Conservation (phyloP, 2,888 invertebrate species). For the Frankliniella fusca region DNA sequence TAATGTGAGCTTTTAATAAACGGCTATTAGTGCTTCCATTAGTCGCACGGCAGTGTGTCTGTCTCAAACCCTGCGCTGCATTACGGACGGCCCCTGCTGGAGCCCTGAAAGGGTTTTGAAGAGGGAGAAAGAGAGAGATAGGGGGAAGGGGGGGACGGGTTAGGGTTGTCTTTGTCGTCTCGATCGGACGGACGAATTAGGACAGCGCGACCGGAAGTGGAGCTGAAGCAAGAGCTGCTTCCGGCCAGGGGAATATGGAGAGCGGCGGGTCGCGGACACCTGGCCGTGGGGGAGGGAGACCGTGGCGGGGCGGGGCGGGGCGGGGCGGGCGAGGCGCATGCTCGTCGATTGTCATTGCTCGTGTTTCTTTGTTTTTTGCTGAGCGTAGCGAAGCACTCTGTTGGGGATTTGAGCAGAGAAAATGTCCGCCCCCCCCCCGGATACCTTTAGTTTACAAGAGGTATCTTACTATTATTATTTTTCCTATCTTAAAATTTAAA, state of each 20-base stretch:
- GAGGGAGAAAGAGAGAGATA: not conserved
- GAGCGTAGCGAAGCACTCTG: no score
- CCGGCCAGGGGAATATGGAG: not conserved
- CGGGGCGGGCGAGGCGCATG: no score
- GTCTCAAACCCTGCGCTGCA: not conserved
- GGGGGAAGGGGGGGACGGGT: not conserved
- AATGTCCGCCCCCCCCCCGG: no score
- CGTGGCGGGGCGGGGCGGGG: no score
- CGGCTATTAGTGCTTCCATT: not conserved
- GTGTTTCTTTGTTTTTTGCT: no score
- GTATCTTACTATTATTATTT: no score
- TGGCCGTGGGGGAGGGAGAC: no score
- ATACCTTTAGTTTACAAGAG: no score
- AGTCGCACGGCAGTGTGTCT: not conserved
- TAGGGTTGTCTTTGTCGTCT: not conserved
- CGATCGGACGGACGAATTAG: slow-evolving; percentile 7
- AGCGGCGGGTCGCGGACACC: not conserved
- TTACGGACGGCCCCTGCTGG: not conserved
- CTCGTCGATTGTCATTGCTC: no score
- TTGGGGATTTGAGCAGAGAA: no score
- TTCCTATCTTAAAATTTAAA: no score
- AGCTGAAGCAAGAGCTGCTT: slow-evolving; percentile 4
- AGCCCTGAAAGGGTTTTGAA: not conserved
- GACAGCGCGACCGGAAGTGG: not conserved
- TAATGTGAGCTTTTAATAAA: slow-evolving; percentile 16